Conservation (phyloP, 2,797 vertebrate species). For the Tarsius wallacei region DNA sequence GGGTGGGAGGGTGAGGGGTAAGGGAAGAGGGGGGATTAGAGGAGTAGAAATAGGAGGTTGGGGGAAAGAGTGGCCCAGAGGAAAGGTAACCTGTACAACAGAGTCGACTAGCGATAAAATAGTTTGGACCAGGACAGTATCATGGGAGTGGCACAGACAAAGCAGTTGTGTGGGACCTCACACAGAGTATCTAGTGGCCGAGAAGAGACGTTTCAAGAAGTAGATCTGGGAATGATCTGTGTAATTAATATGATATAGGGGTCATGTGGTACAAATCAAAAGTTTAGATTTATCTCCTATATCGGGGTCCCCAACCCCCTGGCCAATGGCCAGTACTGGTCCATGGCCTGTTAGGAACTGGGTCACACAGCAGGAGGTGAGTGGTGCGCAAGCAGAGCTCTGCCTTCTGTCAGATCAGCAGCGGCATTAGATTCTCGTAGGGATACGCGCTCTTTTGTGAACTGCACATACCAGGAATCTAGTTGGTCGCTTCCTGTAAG, state of each 20-base stretch:
- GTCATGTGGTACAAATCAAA: neutral
- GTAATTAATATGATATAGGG: neutral
- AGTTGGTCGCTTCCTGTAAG: too few species aligned
- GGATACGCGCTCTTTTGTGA: too few species aligned
- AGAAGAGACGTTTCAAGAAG: conserved; percentile 5
- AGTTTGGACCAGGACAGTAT: neutral
- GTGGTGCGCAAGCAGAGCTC: too few species aligned
- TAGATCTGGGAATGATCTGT: neutral
- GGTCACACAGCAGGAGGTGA: too few species aligned
- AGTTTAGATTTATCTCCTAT: neutral
- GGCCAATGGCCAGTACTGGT: too few species aligned
- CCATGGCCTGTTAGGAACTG: too few species aligned
- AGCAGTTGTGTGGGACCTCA: neutral
- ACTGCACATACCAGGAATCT: too few species aligned
- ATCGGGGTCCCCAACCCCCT: neutral
- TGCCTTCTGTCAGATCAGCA: too few species aligned
- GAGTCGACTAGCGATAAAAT: neutral
- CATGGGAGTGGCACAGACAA: neutral
- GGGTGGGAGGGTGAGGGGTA: neutral
- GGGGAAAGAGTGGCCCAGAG: neutral
- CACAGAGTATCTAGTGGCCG: neutral
- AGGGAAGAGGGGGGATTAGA: neutral
- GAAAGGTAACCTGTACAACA: neutral
- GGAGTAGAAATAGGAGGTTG: too few species aligned
- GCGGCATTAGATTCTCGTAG: too few species aligned